Conservation (phyloP, 2,888 invertebrate genomes). For the Tipula vernalis region DNA sequence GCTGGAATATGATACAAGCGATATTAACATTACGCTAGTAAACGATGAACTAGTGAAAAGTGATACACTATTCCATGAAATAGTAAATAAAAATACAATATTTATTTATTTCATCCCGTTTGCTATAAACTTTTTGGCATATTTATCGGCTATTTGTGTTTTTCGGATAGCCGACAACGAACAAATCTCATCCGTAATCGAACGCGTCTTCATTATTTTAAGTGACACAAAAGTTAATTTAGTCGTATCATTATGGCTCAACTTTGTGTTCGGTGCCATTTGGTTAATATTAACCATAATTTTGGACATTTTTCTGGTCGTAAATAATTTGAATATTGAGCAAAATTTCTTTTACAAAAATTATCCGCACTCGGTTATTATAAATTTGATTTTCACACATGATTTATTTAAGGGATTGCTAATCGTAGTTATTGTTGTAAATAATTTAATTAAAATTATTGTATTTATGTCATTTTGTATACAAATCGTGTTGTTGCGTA, state of each 20-base stretch:
- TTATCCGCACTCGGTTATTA: neutral
- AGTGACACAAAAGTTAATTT: slow-evolving; percentile 50
- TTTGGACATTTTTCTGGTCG: slow-evolving; percentile 38
- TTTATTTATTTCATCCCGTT: slow-evolving; percentile 66
- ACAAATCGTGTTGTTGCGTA: slow-evolving; percentile 64
- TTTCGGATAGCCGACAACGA: slow-evolving; percentile 69
- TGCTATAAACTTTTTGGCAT: slow-evolving; percentile 56
- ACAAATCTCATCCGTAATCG: slow-evolving; percentile 70
- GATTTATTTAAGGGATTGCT: slow-evolving; percentile 43
- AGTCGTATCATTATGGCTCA: slow-evolving; percentile 58
- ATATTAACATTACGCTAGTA: neutral
- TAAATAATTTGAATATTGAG: slow-evolving; percentile 10
- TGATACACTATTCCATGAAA: neutral
- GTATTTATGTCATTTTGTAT: slow-evolving; percentile 71
- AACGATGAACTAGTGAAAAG: neutral
- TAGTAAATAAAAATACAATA: neutral
- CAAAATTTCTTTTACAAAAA: neutral
- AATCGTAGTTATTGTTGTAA: slow-evolving; percentile 56
- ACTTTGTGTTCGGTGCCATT: slow-evolving; percentile 51
- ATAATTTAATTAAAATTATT: slow-evolving; percentile 73
- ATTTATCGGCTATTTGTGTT: slow-evolving; percentile 57
- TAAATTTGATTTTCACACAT: neutral
- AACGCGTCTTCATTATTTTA: slow-evolving; percentile 64
- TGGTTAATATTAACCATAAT: slow-evolving; percentile 59
- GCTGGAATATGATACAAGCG: neutral